Evolutionary conservation across 2,888 invertebrate genomes (phyloP), one percentile per base, ranked within the genome.

Genomic region (Lamellibrachia columna): DNA sequence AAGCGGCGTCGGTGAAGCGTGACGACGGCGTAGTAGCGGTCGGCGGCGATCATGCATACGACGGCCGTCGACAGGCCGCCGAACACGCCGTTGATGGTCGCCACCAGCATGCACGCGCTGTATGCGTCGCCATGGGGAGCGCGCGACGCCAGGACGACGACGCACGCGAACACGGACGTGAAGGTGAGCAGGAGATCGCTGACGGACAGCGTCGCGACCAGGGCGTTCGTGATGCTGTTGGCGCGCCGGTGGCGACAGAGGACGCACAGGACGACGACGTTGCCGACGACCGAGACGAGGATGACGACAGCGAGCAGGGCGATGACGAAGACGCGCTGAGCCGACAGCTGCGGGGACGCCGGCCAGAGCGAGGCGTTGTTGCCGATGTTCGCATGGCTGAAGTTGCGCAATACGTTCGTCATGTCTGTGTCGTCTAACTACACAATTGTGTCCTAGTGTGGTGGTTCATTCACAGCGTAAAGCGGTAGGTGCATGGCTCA

Each of bases 11-110:
- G 75, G 6, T 15, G 75, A 15, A 75, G 22, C 75, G 75, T 75
- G 22, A 75, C 75, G 75, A 75, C 75, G 75, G 75, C 75, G 6
- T 75, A 75, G 75, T 75, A 75, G 22, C 75, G 75, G 75, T 75
- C 75, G 75, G 75, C 75, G 22, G 75, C 75, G 75, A 75, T 75
- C 75, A 75, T 22, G 22, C 75, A 75, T n/a, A 75, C 75, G 75
- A 75, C 75, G 75, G 15, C 15, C 75, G 75, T 75, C 75, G 75
- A 75, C 75, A 75, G 75, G 75, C 75, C 75, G 75, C 75, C 75
- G 75, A 75, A 75, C 75, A 75, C 75, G 22, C 75, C 22, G 22
- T 75, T 75, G 15, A 75, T 6, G 22, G 75, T 75, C 75, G 75
- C 75, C 75, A 75, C 75, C 75, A 75, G 75, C 22, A n/a, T 75